Conservation (phyloP, 2,888 invertebrate genomes). For the Galeruca laticollis region DNA sequence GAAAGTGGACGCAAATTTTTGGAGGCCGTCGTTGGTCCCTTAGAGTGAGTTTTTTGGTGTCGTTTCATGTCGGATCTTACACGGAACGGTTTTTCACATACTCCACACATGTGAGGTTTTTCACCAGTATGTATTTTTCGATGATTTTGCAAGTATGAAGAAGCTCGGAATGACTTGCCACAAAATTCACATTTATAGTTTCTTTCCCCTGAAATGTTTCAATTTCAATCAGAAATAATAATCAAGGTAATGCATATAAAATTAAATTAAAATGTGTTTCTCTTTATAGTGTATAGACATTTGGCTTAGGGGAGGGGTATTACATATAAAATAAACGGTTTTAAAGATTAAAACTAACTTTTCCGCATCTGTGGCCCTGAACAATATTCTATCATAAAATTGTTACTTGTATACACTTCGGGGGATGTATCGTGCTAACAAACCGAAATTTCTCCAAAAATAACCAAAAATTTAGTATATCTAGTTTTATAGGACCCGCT, state of each 20-base stretch:
- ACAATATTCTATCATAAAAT: no score
- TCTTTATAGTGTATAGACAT: no score
- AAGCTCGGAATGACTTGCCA: conserved; percentile 85
- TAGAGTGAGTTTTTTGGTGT: conserved; percentile 79
- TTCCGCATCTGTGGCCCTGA: no score
- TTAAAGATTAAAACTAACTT: no score
- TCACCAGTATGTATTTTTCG: conserved; percentile 88
- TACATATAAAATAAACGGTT: no score
- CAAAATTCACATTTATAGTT: conserved; percentile 91
- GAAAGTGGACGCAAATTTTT: conserved; percentile 40
- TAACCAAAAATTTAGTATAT: no score
- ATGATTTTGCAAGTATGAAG: conserved; percentile 87
- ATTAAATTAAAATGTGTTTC: no score
- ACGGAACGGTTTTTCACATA: conserved; percentile 86
- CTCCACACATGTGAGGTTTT: conserved; percentile 80
- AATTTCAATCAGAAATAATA: background rate
- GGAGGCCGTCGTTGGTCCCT: conserved; percentile 40
- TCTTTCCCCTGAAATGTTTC: conserved; percentile 72
- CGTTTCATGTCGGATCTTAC: conserved; percentile 86
- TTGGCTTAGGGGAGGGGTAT: no score
- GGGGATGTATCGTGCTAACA: no score
- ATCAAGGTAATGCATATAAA: background rate
- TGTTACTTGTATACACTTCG: no score
- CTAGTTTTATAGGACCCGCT: no score
- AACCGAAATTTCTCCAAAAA: no score